Conservation (phyloP, 2,797 vertebrate genomes). For the Halcyon smyrnensis region DNA sequence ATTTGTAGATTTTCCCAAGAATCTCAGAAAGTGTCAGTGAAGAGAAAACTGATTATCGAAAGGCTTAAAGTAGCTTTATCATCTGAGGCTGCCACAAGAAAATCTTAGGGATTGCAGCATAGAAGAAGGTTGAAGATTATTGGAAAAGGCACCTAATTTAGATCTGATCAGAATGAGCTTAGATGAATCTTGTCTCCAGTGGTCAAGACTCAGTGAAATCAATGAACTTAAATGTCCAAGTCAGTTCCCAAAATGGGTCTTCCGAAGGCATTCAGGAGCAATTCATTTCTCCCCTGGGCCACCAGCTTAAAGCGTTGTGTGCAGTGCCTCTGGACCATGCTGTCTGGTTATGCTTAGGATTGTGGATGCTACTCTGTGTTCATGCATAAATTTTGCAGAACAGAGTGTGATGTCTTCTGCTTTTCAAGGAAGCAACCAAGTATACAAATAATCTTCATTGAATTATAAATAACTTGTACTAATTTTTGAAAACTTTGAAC, state of each 20-base stretch:
- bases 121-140: slow-evolving; percentile 1
- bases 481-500: background rate
- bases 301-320: background rate
- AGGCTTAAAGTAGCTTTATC: background rate
- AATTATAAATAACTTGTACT: background rate
- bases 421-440: background rate
- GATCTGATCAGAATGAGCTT: background rate
- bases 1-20: background rate
- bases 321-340: background rate
- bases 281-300: background rate
- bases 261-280: background rate
- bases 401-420: background rate
- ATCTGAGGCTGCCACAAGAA: background rate
- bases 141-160: slow-evolving; percentile 46
- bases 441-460: background rate
- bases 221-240: slow-evolving; percentile 8
- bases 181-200: background rate
- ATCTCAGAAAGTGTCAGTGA: background rate
- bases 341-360: background rate
- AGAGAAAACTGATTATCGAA: background rate
- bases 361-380: background rate
- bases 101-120: background rate
- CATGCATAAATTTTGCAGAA: background rate
- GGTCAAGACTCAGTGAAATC: slow-evolving; percentile 39
- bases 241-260: slow-evolving; percentile 9